Base-by-base conservation (phyloP, 2,888 invertebrate species). In the Galeopsomyia nigrocyanea region DNA sequence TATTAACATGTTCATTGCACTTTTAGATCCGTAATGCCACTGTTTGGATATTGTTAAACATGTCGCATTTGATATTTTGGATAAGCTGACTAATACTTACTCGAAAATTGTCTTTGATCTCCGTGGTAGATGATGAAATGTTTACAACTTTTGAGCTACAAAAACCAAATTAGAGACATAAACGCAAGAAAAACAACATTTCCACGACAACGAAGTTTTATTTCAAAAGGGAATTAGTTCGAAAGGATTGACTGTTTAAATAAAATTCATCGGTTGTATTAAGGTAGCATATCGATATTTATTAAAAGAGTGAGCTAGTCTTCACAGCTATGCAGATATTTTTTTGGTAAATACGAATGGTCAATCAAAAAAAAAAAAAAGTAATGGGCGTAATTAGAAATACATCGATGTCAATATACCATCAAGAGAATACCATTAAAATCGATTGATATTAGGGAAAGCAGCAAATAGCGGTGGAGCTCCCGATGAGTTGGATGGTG, bases 371-470 rank as follows among this genome's bases (percentile, higher is more conserved):
- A 49, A 58, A 63, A 53, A 66, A 70, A 70, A 70, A 67, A 63
- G 51, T 50, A 58, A 67, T 64, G n/a, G n/a, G n/a, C n/a, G n/a
- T n/a, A n/a, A 63, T 74, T 70, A 70, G 53, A 67, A 74, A 74
- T 58, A 58, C 57, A 51, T 46, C 50, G 22, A 50, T 31, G 50
- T 66, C 26, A 57, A 57, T 73, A 66, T 53, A 73, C 22, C 65
- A 63, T 61, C 62, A 13, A 66, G 51, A 55, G 21, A 66, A 26
- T 61, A 31, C 7, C 22, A 73, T 85, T 82, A 86, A 76, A 83
- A 85, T 67, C 86, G 83, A 74, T 82, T 82, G 71, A 86, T 84
- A 76, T 86, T 85, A 9, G 86, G 82, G 77, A 86, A 86, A 71
- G 86, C 86, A 60, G 86, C 86, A 68, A 86, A 86, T 19, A 86